Percentiles rank a stretch among this genome's conserved stretches.
Conservation (phyloP, 2,797 vertebrate genomes). For the Discoglossus pictus region DNA sequence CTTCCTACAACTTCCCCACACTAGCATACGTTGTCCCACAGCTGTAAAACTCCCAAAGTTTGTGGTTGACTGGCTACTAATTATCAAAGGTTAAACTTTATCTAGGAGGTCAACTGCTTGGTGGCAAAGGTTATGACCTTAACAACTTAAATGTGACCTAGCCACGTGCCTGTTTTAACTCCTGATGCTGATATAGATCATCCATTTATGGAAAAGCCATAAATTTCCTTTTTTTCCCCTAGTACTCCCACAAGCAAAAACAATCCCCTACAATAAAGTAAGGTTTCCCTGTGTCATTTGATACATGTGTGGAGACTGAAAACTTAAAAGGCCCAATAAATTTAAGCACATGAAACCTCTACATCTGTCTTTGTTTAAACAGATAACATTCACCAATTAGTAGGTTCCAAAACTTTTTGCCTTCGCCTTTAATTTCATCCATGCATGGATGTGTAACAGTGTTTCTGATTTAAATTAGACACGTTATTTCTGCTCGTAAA, state of each 20-base stretch:
- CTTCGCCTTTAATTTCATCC: conserved; percentile 55
- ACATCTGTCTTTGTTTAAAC: conserved; percentile 58
- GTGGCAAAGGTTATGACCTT: conserved; percentile 85
- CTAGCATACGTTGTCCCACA: conserved; percentile 72
- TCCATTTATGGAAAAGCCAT: conserved; percentile 73
- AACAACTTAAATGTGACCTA: conserved; percentile 88
- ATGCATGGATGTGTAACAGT: neutral
- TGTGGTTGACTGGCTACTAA: conserved; percentile 88
- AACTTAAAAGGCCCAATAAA: conserved; percentile 61
- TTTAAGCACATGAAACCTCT: conserved; percentile 55
- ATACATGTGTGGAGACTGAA: conserved; percentile 61
- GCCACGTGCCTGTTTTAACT: conserved; percentile 83
- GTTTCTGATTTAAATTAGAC: conserved; percentile 31
- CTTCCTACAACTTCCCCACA: conserved; percentile 69
- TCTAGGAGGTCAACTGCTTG: conserved; percentile 91
- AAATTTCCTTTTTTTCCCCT: conserved; percentile 80
- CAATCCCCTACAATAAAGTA: conserved; percentile 65
- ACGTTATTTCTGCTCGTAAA: conserved; percentile 55
- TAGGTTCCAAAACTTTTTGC: conserved; percentile 59
- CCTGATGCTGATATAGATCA: conserved; percentile 82
- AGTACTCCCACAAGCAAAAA: conserved; percentile 69
- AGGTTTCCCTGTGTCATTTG: conserved; percentile 68
- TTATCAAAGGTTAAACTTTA: conserved; percentile 89
- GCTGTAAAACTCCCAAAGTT: conserved; percentile 73
- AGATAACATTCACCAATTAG: conserved; percentile 62